These are phyloP conservation scores for Anastrepha ludens DNA, from an alignment of 1,140 invertebrate genomes.

Conservation along the genomic window DNA sequence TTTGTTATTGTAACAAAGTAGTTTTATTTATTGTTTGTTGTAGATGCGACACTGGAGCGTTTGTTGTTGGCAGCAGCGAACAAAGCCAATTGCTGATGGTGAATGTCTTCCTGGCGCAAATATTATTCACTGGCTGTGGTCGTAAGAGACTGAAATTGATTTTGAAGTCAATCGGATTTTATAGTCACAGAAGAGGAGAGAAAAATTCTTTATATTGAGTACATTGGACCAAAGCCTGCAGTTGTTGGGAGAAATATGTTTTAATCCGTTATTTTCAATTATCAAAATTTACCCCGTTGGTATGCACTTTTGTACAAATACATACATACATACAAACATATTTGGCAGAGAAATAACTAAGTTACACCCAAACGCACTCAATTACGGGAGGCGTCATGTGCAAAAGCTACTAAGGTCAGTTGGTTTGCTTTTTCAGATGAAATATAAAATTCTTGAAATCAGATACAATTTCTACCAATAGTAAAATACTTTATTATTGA, in stretches of 20 bases:
- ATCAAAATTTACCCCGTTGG: too few relatives aligned
- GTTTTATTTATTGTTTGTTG: not conserved
- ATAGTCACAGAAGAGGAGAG: not conserved
- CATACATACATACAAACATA: too few relatives aligned
- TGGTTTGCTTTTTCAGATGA: too few relatives aligned
- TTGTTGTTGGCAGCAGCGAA: conserved; percentile 45
- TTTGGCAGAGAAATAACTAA: not conserved
- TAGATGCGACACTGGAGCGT: not conserved
- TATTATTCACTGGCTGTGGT: conserved; percentile 2
- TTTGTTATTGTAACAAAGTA: not conserved
- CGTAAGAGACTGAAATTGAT: conserved; percentile 37
- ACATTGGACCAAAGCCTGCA: too few relatives aligned
- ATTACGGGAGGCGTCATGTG: too few relatives aligned
- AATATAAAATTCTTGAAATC: not conserved
- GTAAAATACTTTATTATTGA: not conserved
- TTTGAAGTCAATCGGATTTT: not conserved
- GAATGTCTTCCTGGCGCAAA: conserved; percentile 53
- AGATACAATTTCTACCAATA: not conserved
- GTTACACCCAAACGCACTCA: not conserved
- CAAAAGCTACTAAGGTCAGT: too few relatives aligned
- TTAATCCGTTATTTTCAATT: too few relatives aligned
- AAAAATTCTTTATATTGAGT: not conserved
- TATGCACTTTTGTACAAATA: too few relatives aligned
- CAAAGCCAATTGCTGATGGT: conserved; percentile 51
- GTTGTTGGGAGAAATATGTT: too few relatives aligned